phyloP scores from a whole-genome alignment of 2,113 vertebrate genomes.

The Chaenocephalus aceratus region DNA sequence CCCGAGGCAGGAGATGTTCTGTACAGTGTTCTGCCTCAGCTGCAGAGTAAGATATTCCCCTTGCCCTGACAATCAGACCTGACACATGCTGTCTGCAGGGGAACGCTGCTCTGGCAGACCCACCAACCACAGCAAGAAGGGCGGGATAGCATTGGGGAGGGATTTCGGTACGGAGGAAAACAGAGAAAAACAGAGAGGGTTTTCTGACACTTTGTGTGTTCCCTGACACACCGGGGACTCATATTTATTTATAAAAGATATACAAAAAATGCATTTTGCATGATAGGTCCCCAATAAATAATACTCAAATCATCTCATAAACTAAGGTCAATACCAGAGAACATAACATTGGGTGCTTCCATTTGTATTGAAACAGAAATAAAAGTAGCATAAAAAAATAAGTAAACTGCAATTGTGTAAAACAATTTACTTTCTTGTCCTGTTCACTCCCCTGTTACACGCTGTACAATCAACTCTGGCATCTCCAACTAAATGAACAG shows the following conservation, averaged over 20 bases:
- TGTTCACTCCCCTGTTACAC: neutral
- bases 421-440: neutral
- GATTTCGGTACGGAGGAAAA: too few relatives aligned
- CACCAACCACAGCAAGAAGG: neutral
- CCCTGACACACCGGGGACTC: too few relatives aligned
- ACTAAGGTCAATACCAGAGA: neutral
- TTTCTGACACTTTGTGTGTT: too few relatives aligned
- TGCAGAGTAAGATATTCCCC: slow-evolving; percentile 31
- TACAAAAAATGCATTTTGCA: too few relatives aligned
- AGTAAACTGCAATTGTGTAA: neutral
- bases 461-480: neutral
- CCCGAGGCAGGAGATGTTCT: slow-evolving; percentile 14
- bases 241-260: too few relatives aligned
- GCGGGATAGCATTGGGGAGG: neutral
- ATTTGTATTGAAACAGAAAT: neutral
- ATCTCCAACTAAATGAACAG: slow-evolving; percentile 1
- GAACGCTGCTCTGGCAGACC: slow-evolving; percentile 10
- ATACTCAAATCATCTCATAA: neutral
- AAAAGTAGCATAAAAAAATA: neutral
- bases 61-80: slow-evolving; percentile 50
- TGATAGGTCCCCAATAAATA: neutral
- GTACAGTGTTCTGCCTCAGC: neutral
- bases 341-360: neutral
- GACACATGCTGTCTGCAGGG: slow-evolving; percentile 54
- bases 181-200: too few relatives aligned